phyloP scores from a whole-genome alignment of 1,140 invertebrate genomes.

The Tigriopus japonicus region DNA sequence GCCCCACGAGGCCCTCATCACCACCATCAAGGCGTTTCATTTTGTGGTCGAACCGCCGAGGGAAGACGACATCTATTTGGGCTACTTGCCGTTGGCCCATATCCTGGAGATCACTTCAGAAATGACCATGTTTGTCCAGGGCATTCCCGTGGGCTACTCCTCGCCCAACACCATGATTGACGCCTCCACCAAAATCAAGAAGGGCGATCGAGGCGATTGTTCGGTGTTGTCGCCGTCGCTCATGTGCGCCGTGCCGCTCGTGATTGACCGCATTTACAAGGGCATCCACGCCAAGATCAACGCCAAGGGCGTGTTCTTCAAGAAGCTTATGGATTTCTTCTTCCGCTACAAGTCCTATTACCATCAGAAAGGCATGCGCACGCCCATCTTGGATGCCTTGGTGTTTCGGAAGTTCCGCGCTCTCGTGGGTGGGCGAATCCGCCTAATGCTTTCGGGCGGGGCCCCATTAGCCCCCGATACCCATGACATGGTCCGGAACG shows the following conservation, averaged over 20 bases:
- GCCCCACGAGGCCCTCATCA: slow-evolving; percentile 74
- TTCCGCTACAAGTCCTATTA: slow-evolving; percentile 74
- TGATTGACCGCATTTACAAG: slow-evolving; percentile 53
- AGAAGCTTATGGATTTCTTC: slow-evolving; percentile 69
- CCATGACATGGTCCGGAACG: slow-evolving; percentile 79
- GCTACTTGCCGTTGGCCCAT: slow-evolving; percentile 89
- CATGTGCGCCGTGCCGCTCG: slow-evolving; percentile 80
- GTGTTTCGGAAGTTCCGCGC: slow-evolving; percentile 55
- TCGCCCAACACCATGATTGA: slow-evolving; percentile 87
- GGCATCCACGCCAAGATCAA: slow-evolving; percentile 78
- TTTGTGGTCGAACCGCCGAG: slow-evolving; percentile 47
- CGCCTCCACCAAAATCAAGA: slow-evolving; percentile 83
- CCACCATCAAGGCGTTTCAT: slow-evolving; percentile 66
- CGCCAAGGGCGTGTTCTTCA: slow-evolving; percentile 47
- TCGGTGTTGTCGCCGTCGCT: slow-evolving; percentile 74
- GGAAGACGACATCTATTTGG: slow-evolving; percentile 63
- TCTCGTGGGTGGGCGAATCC: slow-evolving; percentile 63
- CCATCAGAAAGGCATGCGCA: slow-evolving; percentile 58
- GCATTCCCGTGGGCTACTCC: slow-evolving; percentile 89
- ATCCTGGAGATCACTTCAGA: slow-evolving; percentile 62
- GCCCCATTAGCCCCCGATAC: slow-evolving; percentile 85
- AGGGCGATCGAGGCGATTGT: slow-evolving; percentile 61
- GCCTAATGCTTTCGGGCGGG: slow-evolving; percentile 66
- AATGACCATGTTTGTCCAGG: slow-evolving; percentile 31
- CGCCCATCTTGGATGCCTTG: slow-evolving; percentile 34